Base-by-base conservation (phyloP, 1,140 invertebrate species). In the Bombus waltoni region DNA sequence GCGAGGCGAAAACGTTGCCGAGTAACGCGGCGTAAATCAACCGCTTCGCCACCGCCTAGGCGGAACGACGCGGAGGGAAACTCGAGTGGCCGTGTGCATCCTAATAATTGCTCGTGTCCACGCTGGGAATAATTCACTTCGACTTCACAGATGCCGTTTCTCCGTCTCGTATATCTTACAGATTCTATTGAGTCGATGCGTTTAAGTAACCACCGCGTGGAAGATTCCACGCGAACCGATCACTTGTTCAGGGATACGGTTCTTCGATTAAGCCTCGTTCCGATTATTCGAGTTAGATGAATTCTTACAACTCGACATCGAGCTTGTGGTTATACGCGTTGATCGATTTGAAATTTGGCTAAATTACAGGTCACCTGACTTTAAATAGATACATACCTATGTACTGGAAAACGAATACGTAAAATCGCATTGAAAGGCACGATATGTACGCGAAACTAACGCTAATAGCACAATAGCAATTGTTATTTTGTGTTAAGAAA, bases 11-110 rank as follows among this genome's bases (percentile, higher is more conserved):
- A 85, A 82, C 88, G 81, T 88, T 78, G 83, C 85, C 86, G 81
- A 88, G 81, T 81, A 83, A 91, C 88, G 89, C 83, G 82, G 77
- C 92, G 90, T 93, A 94, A 93, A 93, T 93, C 91, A 94, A 84
- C 77, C 75, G 83, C 44, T 71, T 40, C 3, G 74, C 18, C 8
- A 35, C n/a, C 25, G 47, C 47, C 78, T 81, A 83, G 87, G 74
- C 81, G 53, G 74, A 15, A 13, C 44, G 62, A 71, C 53, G 85
- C 44, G 35, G 25, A 62, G 80, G 74, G 74, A 86, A 87, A 86
- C 80, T 75, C 65, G 85, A 65, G 73, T 53, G 84, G 71, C 44
- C 82, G 82, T 65, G 77, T 53, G 81, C 75, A 87, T 87, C 68
- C 85, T 87, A 83, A 86, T 88, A 76, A 88, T 88, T 81, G 77